Base-by-base conservation (phyloP, 1,140 invertebrate species). In the Drosophila ogumai region DNA sequence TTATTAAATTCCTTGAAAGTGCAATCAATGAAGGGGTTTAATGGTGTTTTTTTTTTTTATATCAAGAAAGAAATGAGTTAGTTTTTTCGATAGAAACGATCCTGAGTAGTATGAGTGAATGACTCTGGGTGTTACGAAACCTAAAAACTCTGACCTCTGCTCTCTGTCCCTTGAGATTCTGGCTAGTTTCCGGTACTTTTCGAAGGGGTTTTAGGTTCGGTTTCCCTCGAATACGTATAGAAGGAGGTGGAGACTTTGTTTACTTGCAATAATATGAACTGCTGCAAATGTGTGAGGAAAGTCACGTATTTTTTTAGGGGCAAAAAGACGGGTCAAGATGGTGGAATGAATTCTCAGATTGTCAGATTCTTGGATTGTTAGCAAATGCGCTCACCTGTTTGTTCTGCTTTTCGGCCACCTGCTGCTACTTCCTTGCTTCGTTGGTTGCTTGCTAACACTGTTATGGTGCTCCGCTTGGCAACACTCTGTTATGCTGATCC, bases 291-390 rank as follows among this genome's bases (percentile, higher is more conserved):
- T 78, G 65, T 78, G 65, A 46, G 40, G 17, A 61, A 77, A 78
- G 75, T 78, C 75, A 78, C 75, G 75, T 78, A 78, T 44, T 52
- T 65, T 65, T 9, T 19, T 6, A 6, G 19, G 34, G 17, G 32
- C 31, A n/a, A n/a, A 19, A 32, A 5, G 41, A 52, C 8, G n/a
- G 17, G n/a, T 38, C 31, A 19, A 19, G 28, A 40, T 22, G 25
- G 19, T 6, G 10, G 12, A 22, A 8, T 31, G 25, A 4, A 12
- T 32, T 31, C n/a, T 32, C 5, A 17, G 13, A 19, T n/a, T 31
- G 15, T 58, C 0, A 38, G 7, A 19, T 1, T 34, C 31, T 52
- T 0, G 8, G 13, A 19, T 19, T 52, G 10, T 34, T 2, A 19
- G 22, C 0, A 8, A 9, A 38, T 40, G 19, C 65, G 19, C 65